Conservation (phyloP, 1,140 invertebrate genomes). For the Drosophila melanica region DNA sequence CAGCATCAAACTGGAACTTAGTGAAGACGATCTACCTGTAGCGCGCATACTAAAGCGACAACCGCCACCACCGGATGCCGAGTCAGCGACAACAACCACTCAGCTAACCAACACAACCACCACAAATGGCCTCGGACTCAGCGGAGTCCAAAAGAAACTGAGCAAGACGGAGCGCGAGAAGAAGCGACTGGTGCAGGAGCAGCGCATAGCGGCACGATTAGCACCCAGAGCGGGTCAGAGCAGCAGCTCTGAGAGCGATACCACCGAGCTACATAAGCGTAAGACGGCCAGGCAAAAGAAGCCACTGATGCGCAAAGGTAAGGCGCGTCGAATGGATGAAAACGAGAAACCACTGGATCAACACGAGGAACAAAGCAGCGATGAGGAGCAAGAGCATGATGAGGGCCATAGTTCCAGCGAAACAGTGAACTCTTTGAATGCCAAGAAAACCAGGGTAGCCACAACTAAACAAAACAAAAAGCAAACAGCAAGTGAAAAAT, state of each 20-base stretch:
- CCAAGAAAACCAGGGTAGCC: neutral
- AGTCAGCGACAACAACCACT: conserved; percentile 57
- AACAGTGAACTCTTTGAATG: neutral
- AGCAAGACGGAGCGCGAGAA: conserved; percentile 77
- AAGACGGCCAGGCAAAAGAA: conserved; percentile 77
- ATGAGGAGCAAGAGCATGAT: conserved; percentile 22
- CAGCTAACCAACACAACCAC: conserved; percentile 50
- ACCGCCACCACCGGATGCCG: conserved; percentile 40
- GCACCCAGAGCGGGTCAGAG: conserved; percentile 54
- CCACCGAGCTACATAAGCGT: conserved; percentile 69
- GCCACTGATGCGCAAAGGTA: conserved; percentile 61
- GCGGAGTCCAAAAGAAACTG: conserved; percentile 68
- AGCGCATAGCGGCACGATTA: conserved; percentile 72
- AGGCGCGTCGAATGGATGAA: conserved; percentile 31
- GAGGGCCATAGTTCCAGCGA: neutral
- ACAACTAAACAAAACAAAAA: neutral
- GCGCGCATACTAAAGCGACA: conserved; percentile 64
- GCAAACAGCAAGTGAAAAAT: neutral
- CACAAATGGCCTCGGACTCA: conserved; percentile 43
- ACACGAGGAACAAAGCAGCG: conserved; percentile 10
- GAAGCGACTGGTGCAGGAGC: conserved; percentile 72
- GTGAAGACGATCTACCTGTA: conserved; percentile 71
- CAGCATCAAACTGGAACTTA: conserved; percentile 64
- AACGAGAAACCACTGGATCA: conserved; percentile 20
- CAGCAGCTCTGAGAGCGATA: conserved; percentile 79